A percentile compares a stretch with the other conserved stretches of the same genome.
Evolutionary conservation across 2,797 vertebrate genomes (phyloP).

Genomic region (Loriculus beryllinus): DNA sequence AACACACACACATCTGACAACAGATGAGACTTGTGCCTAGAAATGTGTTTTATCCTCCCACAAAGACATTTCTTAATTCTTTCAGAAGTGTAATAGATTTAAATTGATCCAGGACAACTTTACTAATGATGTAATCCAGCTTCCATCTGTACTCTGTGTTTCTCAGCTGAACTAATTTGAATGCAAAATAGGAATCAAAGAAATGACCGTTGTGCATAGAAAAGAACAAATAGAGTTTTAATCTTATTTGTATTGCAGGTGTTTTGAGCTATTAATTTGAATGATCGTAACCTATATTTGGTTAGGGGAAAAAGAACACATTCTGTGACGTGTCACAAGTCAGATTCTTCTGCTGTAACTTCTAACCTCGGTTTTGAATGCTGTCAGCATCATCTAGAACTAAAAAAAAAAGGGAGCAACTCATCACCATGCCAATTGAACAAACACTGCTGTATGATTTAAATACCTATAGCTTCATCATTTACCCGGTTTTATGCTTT

Average conservation of each 20-base stretch:
- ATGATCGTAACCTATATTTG: conserved; percentile 58
- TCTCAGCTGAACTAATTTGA: conserved; percentile 36
- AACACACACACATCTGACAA: background rate
- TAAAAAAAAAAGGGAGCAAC: conserved; percentile 56
- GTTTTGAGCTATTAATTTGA: conserved; percentile 61
- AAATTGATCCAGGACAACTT: conserved; percentile 12
- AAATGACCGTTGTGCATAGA: background rate
- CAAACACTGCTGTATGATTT: conserved; percentile 75
- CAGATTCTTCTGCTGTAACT: conserved; percentile 66
- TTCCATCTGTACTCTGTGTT: background rate
- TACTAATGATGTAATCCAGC: conserved; percentile 22
- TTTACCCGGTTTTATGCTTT: conserved; percentile 71
- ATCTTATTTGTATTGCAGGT: conserved; percentile 50
- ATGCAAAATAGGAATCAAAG: conserved; percentile 30
- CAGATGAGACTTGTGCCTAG: background rate
- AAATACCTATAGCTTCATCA: conserved; percentile 81
- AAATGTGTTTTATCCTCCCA: background rate
- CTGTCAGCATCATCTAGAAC: conserved; percentile 73
- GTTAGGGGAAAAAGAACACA: conserved; percentile 54
- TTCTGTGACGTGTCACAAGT: conserved; percentile 67
- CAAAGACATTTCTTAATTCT: background rate
- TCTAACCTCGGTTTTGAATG: conserved; percentile 73
- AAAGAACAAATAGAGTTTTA: conserved; percentile 51
- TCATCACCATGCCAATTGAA: conserved; percentile 78
- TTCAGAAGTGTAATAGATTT: background rate